Evolutionary conservation across 2,888 invertebrate species (phyloP).

Genomic region (Choristoneura rosaceana): DNA sequence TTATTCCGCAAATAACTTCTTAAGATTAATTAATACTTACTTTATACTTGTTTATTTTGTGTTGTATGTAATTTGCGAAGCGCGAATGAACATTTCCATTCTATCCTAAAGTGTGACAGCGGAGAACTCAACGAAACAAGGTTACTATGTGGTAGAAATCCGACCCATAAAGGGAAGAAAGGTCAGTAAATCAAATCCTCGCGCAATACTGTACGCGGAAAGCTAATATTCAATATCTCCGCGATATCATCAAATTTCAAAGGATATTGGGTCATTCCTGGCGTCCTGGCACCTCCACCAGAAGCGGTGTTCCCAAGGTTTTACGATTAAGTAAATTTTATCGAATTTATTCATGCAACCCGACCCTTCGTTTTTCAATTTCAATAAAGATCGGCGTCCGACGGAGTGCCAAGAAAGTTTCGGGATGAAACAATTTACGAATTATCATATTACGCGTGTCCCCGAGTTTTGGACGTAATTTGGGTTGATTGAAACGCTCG

Average conservation of each 20-base stretch:
- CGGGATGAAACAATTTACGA: constrained; percentile 70
- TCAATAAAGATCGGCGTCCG: constrained; percentile 67
- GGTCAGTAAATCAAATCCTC: constrained; percentile 34
- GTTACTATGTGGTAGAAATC: background rate
- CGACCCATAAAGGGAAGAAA: constrained; percentile 23
- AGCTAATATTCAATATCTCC: constrained; percentile 35
- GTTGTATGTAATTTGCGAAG: too few relatives aligned
- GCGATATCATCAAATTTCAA: constrained; percentile 40
- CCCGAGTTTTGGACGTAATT: constrained; percentile 21
- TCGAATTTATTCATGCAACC: constrained; percentile 75
- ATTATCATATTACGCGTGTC: constrained; percentile 48
- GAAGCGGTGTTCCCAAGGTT: constrained; percentile 55
- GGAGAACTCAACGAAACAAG: background rate
- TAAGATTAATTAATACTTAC: too few relatives aligned
- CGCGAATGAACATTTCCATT: too few relatives aligned
- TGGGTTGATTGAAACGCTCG: constrained; percentile 28
- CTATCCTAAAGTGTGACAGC: too few relatives aligned
- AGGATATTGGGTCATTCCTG: constrained; percentile 38
- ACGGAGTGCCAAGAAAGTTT: constrained; percentile 62
- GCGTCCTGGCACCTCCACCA: constrained; percentile 14
- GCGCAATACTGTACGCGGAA: constrained; percentile 16
- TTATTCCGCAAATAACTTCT: too few relatives aligned
- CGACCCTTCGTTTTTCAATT: constrained; percentile 71
- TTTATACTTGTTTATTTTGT: too few relatives aligned
- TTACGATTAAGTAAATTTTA: constrained; percentile 74